Base-by-base conservation (phyloP, 2,113 vertebrate species). In the Ameiurus melas region DNA sequence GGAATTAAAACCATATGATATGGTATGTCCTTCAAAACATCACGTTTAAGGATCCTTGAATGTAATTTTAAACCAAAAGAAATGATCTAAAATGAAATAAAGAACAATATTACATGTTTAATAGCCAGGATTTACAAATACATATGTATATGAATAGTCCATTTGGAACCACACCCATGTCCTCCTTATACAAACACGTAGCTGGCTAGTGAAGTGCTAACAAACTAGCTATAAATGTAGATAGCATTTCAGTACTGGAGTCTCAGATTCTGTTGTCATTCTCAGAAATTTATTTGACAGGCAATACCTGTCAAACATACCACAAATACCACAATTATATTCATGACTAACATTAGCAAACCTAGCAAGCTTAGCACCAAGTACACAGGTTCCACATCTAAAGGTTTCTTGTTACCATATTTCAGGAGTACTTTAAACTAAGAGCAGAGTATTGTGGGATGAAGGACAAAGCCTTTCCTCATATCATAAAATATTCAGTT, bases 401-500 rank as follows among this genome's bases (percentile, higher is more conserved):
- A 81, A 80, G 4, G 78, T 80, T 80, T 57, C 17, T 33, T 53
- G 78, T 33, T 80, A 58, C 53, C 30, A 58, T 81, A 81, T 81
- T 57, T 80, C 16, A 33, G 27, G 7, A 17, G 7, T 58, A 58
- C 53, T 81, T 81, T 20, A 81, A 81, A 10, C 10, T 82, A 58
- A 27, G 19, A 39, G n/a, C 19, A 82, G 19, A 39, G 30, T 39
- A 82, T 62, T 82, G 57, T 39, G 16, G 10, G 20, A 39, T 39
- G 80, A 82, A 82, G 80, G 33, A 82, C 80, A 82, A 82, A 62
- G 80, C 57, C 57, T 82, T 60, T 60, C 20, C 55, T 82, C 79
- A 82, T 60, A 27, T 83, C 80, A 83, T 83, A 62, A 83, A 83
- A 83, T 83, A 83, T 83, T 83, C 80, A 83, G 33, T 43, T 83